Evolutionary conservation across 2,113 vertebrate species (phyloP).

Genomic region (Silurus asotus): DNA sequence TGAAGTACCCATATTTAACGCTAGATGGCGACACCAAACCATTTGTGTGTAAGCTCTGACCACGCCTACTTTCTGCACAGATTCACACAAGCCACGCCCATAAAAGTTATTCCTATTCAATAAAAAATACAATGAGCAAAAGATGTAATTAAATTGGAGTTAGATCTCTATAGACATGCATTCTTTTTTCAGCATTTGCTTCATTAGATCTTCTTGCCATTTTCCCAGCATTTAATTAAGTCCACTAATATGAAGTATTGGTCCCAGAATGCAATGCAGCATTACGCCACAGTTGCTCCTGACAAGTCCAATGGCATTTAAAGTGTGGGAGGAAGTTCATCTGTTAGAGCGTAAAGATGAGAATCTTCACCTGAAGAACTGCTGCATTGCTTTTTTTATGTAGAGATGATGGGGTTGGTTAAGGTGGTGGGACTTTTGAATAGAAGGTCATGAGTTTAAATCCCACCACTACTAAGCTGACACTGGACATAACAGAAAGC

Average conservation of each 20-base stretch:
- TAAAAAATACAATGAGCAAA: neutral
- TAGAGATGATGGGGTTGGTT: neutral
- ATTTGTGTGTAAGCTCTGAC: neutral
- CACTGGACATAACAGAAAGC: too few relatives aligned
- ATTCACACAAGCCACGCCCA: neutral
- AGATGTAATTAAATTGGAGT: too few relatives aligned
- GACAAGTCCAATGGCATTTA: neutral
- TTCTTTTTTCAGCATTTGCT: too few relatives aligned
- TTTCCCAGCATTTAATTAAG: neutral
- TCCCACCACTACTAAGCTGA: too few relatives aligned
- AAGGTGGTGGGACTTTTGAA: too few relatives aligned
- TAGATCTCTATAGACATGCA: too few relatives aligned
- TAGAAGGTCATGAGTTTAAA: too few relatives aligned
- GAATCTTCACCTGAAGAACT: neutral
- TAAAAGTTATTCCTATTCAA: neutral
- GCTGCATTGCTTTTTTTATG: neutral
- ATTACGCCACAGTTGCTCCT: neutral
- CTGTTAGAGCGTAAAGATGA: neutral
- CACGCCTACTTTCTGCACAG: neutral
- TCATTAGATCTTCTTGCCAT: too few relatives aligned
- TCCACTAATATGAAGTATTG: neutral
- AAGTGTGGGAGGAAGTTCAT: neutral
- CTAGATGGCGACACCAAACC: neutral
- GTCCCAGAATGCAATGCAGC: neutral
- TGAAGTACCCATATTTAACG: neutral